Conservation (phyloP, 1,140 invertebrate genomes). For the Yoshiicerus persimilis region DNA sequence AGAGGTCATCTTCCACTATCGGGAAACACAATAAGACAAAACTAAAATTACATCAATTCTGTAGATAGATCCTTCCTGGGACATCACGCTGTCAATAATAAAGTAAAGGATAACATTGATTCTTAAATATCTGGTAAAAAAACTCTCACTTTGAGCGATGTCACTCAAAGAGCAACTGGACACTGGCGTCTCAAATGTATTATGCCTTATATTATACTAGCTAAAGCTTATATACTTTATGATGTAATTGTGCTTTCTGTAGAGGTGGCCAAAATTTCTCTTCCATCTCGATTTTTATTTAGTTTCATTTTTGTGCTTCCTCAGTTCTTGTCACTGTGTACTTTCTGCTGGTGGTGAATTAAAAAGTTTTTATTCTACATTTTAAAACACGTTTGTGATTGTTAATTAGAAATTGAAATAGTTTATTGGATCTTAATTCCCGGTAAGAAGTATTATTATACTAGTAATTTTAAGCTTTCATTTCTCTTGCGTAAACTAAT, state of each 20-base stretch:
- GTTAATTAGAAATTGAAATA: too few relatives aligned
- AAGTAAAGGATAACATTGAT: conserved; percentile 18
- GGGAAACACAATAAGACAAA: not conserved
- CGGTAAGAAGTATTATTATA: not conserved
- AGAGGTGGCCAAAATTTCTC: not conserved
- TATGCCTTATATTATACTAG: not conserved
- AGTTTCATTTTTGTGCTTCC: not conserved
- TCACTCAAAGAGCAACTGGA: not conserved
- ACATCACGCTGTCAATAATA: not conserved
- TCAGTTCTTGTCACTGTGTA: not conserved
- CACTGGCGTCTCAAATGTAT: not conserved
- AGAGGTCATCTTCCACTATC: not conserved
- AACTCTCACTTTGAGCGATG: not conserved
- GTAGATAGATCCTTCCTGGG: not conserved
- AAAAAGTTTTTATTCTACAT: not conserved
- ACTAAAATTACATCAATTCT: not conserved
- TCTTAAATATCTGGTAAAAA: not conserved
- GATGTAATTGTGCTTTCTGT: not conserved
- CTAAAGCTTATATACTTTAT: not conserved
- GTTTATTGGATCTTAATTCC: not conserved
- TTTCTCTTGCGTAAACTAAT: not conserved
- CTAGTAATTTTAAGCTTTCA: not conserved
- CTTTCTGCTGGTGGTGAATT: not conserved
- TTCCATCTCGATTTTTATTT: not conserved
- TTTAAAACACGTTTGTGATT: not conserved